Conservation (phyloP, 1,140 invertebrate genomes). For the Nasonia giraulti region DNA sequence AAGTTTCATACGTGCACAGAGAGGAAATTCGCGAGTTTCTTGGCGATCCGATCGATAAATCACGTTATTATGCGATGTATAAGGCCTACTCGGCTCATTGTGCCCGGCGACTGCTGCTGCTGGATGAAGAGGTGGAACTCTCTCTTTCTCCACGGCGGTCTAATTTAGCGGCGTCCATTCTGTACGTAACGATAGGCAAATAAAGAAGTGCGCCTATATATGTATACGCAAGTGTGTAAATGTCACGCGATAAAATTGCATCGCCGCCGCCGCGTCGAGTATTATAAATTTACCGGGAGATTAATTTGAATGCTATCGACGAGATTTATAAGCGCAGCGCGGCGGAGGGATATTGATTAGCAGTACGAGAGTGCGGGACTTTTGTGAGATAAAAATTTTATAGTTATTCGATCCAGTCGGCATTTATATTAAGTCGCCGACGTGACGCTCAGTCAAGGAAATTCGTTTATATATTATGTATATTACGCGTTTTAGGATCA, state of each 20-base stretch:
- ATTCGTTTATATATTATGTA: not conserved
- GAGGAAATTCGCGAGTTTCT: constrained; percentile 14
- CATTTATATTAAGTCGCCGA: constrained; percentile 3
- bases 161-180: constrained; percentile 24
- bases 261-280: not conserved
- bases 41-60: constrained; percentile 27
- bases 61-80: constrained; percentile 6
- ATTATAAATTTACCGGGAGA: constrained; percentile 14
- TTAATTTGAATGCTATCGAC: constrained; percentile 51
- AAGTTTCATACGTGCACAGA: not conserved
- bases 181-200: constrained; percentile 21
- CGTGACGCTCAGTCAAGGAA: not conserved
- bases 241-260: not conserved
- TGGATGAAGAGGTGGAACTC: not conserved
- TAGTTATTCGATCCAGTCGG: not conserved
- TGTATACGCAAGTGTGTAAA: not conserved
- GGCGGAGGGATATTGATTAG: constrained; percentile 1
- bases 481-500: not conserved
- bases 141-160: not conserved
- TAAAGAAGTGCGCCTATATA: constrained; percentile 23
- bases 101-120: not conserved
- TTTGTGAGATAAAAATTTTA: constrained; percentile 22
- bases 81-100: constrained; percentile 11
- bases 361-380: not conserved
- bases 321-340: constrained; percentile 39